Base-by-base conservation (phyloP, 2,113 vertebrate genomes). In the Cervus canadensis region DNA sequence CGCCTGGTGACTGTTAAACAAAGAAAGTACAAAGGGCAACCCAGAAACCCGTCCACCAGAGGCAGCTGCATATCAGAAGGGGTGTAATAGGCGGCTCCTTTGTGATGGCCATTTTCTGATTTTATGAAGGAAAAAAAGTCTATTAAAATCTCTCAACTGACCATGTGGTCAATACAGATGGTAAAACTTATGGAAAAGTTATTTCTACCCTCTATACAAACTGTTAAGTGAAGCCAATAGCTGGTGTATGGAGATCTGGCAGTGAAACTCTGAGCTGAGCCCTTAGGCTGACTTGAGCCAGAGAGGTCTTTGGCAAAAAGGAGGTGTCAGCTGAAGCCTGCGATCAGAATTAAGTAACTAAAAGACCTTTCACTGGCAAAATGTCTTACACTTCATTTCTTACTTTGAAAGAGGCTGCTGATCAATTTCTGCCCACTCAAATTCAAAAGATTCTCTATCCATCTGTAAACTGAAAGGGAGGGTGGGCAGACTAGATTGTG, bases 111-210 rank as follows among this genome's bases (percentile, higher is more conserved):
- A 91, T 91, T 87, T 25, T 83, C 67, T 8, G 36, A 48, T 79
- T 78, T 92, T 50, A 17, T 14, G 56, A 93, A 96, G 45, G n/a
- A 54, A 91, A 93, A 76, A 33, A 17, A 0, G 0, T 43, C 9
- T 6, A 0, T 48, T 23, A 9, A 92, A 91, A 0, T 6, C 74
- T 88, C 87, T 15, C 0, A 94, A 92, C 90, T 33, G 56, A 83
- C 76, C 48, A 48, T 88, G n/a, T 50, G 33, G 48, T 2, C 30
- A 74, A 71, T 9, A 89, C 1, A 23, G 43, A 93, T 0, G 0
- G 43, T 64, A 82, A 97, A 96, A 96, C 25, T 94, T 97, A 67
- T 0, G 23, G 71, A 96, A 97, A 97, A 52, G 48, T 89, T 95
- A 57, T 71, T 91, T 96, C 56, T 85, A 43, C 59, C 43, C 57